These are phyloP conservation scores for Oncorhynchus gorbuscha DNA, from an alignment of 2,113 vertebrate species.

Conservation along the genomic window DNA sequence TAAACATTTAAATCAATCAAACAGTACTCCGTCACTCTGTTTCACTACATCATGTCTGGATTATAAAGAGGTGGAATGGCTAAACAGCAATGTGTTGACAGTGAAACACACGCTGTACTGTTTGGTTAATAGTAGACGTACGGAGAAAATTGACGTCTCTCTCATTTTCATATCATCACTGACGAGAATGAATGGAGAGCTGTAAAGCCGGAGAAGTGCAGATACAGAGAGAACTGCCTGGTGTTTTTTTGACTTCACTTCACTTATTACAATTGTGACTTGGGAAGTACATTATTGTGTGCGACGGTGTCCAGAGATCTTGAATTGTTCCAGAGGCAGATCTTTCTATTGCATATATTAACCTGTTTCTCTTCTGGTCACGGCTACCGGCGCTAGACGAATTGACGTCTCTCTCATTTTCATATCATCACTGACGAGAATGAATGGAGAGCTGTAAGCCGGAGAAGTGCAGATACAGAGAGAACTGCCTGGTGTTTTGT, in stretches of 20 bases:
- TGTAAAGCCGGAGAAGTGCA: background rate
- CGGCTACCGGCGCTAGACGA: background rate
- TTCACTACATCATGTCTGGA: conserved; percentile 35
- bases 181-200: conserved; percentile 40
- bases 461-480: background rate
- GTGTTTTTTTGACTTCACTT: conserved; percentile 20
- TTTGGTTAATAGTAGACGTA: background rate
- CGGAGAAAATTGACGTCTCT: background rate
- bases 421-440: conserved; percentile 26
- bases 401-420: background rate
- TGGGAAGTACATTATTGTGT: background rate
- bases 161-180: conserved; percentile 12
- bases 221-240: background rate
- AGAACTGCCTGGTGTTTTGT: background rate
- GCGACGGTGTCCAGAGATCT: conserved; percentile 14
- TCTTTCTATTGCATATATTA: conserved; percentile 39
- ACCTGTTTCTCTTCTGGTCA: conserved; percentile 38
- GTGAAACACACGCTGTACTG: background rate
- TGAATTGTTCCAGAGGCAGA: conserved; percentile 55
- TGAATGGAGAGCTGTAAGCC: conserved; percentile 25
- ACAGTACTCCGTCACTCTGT: conserved; percentile 38
- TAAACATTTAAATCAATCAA: conserved; percentile 50
- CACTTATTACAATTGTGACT: conserved; percentile 27
- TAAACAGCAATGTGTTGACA: background rate
- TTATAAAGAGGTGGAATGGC: conserved; percentile 30